Percentiles rank a stretch among this genome's conserved stretches.
Conservation (phyloP, 2,888 invertebrate genomes). For the Oligia fasciuncula region DNA sequence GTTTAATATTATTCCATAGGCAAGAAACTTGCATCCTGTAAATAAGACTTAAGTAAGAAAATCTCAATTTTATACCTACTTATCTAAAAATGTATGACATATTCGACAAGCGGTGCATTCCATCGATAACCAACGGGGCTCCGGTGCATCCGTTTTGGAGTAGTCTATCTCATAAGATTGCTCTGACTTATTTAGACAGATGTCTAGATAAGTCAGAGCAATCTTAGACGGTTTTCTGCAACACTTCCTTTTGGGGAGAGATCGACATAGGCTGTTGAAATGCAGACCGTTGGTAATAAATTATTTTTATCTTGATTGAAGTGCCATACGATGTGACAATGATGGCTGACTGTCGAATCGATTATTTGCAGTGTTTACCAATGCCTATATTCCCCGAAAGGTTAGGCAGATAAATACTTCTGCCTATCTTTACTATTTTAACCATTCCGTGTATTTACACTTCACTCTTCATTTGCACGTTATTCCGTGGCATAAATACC, state of each 20-base stretch:
- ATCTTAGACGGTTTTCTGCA: slow-evolving; percentile 4
- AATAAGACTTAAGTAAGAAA: too few relatives aligned
- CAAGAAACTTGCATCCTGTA: too few relatives aligned
- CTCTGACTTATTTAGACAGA: not conserved
- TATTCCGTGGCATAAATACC: slow-evolving; percentile 35
- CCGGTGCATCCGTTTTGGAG: not conserved
- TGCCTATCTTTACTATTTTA: not conserved
- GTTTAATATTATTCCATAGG: not conserved
- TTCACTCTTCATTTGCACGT: slow-evolving; percentile 23
- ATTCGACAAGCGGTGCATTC: not conserved
- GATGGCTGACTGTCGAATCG: not conserved
- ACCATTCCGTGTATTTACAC: not conserved
- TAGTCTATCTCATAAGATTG: not conserved
- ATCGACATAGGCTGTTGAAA: not conserved
- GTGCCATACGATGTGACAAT: not conserved
- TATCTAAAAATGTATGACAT: not conserved
- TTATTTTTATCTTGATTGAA: slow-evolving; percentile 1
- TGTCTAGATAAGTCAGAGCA: slow-evolving; percentile 9
- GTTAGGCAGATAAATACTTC: too few relatives aligned
- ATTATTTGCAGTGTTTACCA: not conserved
- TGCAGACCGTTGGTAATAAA: slow-evolving; percentile 4
- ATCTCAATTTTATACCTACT: too few relatives aligned
- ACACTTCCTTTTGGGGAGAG: slow-evolving; percentile 1
- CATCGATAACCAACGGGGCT: not conserved
- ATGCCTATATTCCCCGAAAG: too few relatives aligned